Evolutionary conservation across 2,888 invertebrate genomes (phyloP), one percentile per base, ranked within the genome.

Genomic region (Conus canariensis): DNA sequence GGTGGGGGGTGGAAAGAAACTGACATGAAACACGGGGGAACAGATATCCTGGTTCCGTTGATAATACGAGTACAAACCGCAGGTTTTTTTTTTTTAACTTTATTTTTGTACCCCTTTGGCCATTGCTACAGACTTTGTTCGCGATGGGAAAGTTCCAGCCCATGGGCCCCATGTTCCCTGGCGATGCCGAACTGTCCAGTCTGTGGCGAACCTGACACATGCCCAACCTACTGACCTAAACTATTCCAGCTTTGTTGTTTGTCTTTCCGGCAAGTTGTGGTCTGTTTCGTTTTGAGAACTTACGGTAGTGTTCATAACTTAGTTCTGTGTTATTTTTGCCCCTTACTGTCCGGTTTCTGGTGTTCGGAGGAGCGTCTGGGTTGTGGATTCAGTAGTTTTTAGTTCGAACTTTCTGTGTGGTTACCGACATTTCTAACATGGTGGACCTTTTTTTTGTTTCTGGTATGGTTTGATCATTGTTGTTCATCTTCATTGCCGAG

Each of bases 321-420:
- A 70, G 87, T 70, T 70, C 58, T 87, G 45, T 58, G 56, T 25
- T 85, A 12, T 45, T 56, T 59, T n/a, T 83, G 16, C 22, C 14
- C 14, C 58, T 83, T 56, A 58, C 22, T n/a, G 56, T 12, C 30
- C 19, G 45, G 9, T 8, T 60, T 25, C 60, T 58, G 64, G 64
- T 86, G 86, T 86, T 5, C 7, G 25, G 45, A 25, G 22, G 25
- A 6, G 70, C n/a, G 58, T 87, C 12, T 87, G 70, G 70, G 74
- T 22, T 74, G 70, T 87, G 87, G 87, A 74, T 58, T 87, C 64
- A 64, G 70, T 87, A 60, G 56, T 9, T 70, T 67, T 87, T 83
- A 80, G 77, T 30, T 80, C 30, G 1, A 12, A 30, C 77, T 80
- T 74, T 80, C 22, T 85, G 56, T 6, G 56, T 83, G 16, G 19